Base-by-base conservation (phyloP, 2,888 invertebrate genomes). In the Melinaea marsaeus region DNA sequence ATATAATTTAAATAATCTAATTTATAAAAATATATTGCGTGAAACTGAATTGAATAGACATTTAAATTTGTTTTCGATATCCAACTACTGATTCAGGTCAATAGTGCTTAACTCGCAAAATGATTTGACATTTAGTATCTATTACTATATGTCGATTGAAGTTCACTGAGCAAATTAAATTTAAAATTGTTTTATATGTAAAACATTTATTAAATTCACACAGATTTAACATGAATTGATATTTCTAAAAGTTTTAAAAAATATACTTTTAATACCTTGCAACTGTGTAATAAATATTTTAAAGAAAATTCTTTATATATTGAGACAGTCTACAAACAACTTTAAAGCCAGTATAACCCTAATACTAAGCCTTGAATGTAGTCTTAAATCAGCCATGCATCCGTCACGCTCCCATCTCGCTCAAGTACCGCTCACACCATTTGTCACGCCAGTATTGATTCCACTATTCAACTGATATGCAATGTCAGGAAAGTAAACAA, bases 381-480 rank as follows among this genome's bases (percentile, higher is more conserved):
- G 46, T 56, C 51, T 56, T 63, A 59, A 63, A 63, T 63, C 59
- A 60, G 63, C 59, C 48, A 60, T 63, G 63, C 47, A 60, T 48
- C 63, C 67, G 71, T 71, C 71, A 79, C 73, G 74, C 74, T 73
- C 74, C 72, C 71, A 48, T 57, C 42, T 57, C 59, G 32, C 51
- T 51, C 51, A 51, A 51, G 51, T 57, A 51, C 59, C 71, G 67
- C 70, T 72, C 69, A 67, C 67, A 71, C 79, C 78, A 78, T 81
- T 81, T 80, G 79, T 82, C 80, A 81, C 75, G 67, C 69, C 64
- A 56, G 76, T 76, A 79, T 80, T 80, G 81, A 80, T 81, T 79
- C 11, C 9, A 32, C 48, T 13, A 48, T 4, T 51, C 51, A 32
- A 51, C 51, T 51, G 51, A 11, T 51, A 51, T 32, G 2, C 7